These are phyloP conservation scores for Hestina assimilis DNA, from an alignment of 1,140 invertebrate species.

Conservation along the genomic window DNA sequence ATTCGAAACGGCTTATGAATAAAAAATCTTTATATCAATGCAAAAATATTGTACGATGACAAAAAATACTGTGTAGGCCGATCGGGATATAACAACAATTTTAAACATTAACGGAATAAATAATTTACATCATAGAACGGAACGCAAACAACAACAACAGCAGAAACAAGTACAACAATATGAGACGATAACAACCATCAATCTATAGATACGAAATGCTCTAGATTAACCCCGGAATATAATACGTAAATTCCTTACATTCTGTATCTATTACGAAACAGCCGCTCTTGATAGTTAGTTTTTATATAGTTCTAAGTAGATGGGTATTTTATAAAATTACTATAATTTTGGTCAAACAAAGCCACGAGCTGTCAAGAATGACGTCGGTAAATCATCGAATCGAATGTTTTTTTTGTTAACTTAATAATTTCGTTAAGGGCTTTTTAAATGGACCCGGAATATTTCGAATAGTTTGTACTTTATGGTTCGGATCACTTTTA, in stretches of 20 bases:
- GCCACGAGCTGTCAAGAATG: conserved; percentile 71
- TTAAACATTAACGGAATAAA: no score
- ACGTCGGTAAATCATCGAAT: conserved; percentile 70
- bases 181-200: no score
- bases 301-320: conserved; percentile 65
- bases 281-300: conserved; percentile 39
- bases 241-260: conserved; percentile 50
- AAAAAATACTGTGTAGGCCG: conserved; percentile 31
- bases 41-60: conserved; percentile 61
- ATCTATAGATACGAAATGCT: not conserved
- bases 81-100: no score
- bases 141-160: no score
- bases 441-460: conserved; percentile 67
- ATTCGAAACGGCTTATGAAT: conserved; percentile 60
- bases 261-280: conserved; percentile 50
- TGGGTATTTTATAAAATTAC: conserved; percentile 72
- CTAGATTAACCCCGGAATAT: conserved; percentile 20
- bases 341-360: conserved; percentile 71
- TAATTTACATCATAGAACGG: no score
- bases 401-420: conserved; percentile 60
- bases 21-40: conserved; percentile 68
- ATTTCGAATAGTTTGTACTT: conserved; percentile 68
- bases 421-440: conserved; percentile 72
- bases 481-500: conserved; percentile 59
- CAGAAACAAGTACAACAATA: no score